Base-by-base conservation (phyloP, 2,113 vertebrate species). In the Alligator sinensis region DNA sequence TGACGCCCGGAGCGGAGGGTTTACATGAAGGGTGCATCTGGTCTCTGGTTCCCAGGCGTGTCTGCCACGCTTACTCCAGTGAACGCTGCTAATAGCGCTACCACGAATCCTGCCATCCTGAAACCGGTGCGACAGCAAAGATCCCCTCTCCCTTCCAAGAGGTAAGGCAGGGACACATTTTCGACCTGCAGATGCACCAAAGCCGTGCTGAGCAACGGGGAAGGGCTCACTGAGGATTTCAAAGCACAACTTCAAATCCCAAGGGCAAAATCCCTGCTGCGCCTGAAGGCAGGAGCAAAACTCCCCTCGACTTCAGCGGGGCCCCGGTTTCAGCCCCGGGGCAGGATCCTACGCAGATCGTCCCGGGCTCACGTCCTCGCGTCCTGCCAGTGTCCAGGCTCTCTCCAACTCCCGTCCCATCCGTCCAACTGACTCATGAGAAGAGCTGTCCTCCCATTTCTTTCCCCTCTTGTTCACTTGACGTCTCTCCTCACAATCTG, bases 291-390 rank as follows among this genome's bases (percentile, higher is more conserved):
- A 88, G 70, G 4, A 47, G 55, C 80, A 92, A 80, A 87, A 78
- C 62, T 63, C 21, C 19, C 15, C 27, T 4, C 27, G 38, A 54
- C 3, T 5, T 75, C 4, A 8, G 11, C 72, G 24, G 47, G 3
- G 1, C 12, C 34, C 88, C 8, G 11, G 28, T 5, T 77, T 84
- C 57, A 25, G 47, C 21, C 47, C 28, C 66, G 72, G 78, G 55
- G 3, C 16, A 0, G 59, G 17, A 4, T 7, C 1, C 0, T 5
- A 55, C 55, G 30, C 5, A 18, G 66, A 70, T 34, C 70, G n/a
- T 72, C 34, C n/a, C 70, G 15, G 1, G 3, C 27, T 62, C 92
- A n/a, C 3, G 9, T 54, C 82, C 86, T n/a, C 27, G 61, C 77
- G 60, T 15, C 81, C 17, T 81, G n/a, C 28, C 66, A 30, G 30